Conservation (phyloP, 2,888 invertebrate species). For the Heliconius sara region DNA sequence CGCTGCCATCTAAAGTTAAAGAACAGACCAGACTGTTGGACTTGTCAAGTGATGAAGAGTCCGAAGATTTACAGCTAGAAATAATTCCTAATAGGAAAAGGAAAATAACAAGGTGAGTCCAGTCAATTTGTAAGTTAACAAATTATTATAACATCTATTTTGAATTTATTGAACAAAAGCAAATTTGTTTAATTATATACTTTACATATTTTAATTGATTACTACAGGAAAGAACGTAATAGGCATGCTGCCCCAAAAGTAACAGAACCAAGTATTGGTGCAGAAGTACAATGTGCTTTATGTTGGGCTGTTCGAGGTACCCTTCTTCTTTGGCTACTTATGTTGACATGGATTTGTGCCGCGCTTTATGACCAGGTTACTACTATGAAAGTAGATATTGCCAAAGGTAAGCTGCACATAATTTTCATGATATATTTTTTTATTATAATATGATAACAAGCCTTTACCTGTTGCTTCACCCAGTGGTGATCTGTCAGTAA, state of each 20-base stretch:
- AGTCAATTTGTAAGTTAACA: background rate
- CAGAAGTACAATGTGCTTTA: conserved; percentile 73
- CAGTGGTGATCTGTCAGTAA: too few species aligned
- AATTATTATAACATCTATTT: background rate
- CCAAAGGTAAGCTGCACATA: conserved; percentile 61
- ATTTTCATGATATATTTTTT: background rate
- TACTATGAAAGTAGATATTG: conserved; percentile 67
- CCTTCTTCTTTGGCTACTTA: conserved; percentile 74
- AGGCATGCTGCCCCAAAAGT: conserved; percentile 52
- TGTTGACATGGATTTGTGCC: conserved; percentile 81
- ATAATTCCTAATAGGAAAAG: conserved; percentile 83
- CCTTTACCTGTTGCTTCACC: too few species aligned
- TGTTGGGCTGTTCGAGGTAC: conserved; percentile 76
- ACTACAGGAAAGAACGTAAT: conserved; percentile 69
- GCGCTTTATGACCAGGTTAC: conserved; percentile 77
- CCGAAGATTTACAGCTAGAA: conserved; percentile 85
- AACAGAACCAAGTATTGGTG: conserved; percentile 64
- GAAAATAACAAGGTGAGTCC: conserved; percentile 78
- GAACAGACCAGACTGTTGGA: conserved; percentile 87
- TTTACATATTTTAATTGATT: background rate
- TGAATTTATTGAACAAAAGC: background rate
- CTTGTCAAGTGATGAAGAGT: conserved; percentile 85
- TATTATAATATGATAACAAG: too few species aligned
- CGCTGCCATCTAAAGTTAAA: conserved; percentile 78
- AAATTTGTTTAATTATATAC: background rate